Conservation (phyloP, 2,888 invertebrate species). For the Epirrita christyi region DNA sequence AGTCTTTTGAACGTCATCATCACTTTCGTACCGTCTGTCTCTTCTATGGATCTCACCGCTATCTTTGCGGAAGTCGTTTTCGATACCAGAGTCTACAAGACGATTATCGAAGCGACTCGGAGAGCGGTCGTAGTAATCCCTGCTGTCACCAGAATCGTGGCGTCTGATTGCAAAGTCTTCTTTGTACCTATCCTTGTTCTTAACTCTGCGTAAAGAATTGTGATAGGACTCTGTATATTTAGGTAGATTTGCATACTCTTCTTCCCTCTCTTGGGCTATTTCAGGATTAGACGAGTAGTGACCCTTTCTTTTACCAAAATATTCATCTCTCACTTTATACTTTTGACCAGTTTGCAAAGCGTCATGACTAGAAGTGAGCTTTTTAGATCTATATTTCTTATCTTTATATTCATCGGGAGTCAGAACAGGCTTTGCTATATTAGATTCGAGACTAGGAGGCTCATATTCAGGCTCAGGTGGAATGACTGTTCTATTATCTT, state of each 20-base stretch:
- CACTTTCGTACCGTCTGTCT: constrained; percentile 83
- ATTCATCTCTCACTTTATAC: constrained; percentile 74
- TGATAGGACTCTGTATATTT: constrained; percentile 81
- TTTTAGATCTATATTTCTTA: constrained; percentile 78
- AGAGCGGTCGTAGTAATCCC: constrained; percentile 75
- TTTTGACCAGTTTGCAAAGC: constrained; percentile 72
- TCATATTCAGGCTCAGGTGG: constrained; percentile 85
- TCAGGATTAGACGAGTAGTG: constrained; percentile 87
- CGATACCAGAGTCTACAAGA: constrained; percentile 91
- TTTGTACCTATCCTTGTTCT: constrained; percentile 76
- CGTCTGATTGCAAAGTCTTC: constrained; percentile 69
- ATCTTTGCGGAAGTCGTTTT: constrained; percentile 91
- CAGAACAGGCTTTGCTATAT: constrained; percentile 80
- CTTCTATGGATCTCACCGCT: constrained; percentile 80
- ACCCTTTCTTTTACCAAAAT: constrained; percentile 76
- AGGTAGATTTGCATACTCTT: constrained; percentile 77
- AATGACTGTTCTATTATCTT: constrained; percentile 65
- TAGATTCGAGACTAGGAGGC: constrained; percentile 88
- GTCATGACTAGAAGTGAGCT: constrained; percentile 80
- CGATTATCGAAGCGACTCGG: constrained; percentile 83
- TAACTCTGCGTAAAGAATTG: constrained; percentile 86
- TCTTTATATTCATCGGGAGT: constrained; percentile 86
- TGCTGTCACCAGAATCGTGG: constrained; percentile 79
- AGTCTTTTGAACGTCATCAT: constrained; percentile 88
- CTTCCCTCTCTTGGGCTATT: constrained; percentile 81